Evolutionary conservation across 2,797 vertebrate species (phyloP).

Genomic region (Rhabdomys pumilio): DNA sequence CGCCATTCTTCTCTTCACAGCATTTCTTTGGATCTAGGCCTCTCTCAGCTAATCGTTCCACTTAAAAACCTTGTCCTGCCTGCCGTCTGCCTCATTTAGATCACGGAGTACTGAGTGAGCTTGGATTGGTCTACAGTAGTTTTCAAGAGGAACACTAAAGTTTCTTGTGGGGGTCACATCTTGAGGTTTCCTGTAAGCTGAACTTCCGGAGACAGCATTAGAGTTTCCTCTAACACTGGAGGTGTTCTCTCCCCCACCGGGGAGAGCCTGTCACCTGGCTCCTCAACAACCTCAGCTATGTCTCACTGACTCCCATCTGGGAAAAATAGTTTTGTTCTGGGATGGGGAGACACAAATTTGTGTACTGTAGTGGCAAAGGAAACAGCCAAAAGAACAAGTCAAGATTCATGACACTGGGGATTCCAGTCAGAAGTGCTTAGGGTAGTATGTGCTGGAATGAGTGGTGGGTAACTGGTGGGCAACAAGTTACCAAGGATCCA

Average conservation of each 20-base stretch:
- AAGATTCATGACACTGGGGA: fast-evolving
- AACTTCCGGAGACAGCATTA: not conserved
- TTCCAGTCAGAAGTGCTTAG: not conserved
- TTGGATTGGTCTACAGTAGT: not conserved
- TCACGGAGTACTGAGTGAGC: not conserved
- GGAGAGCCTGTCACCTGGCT: not conserved
- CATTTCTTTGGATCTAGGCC: not conserved
- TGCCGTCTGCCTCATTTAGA: not conserved
- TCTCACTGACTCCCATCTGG: not conserved
- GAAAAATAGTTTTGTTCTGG: not conserved
- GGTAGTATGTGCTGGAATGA: not conserved
- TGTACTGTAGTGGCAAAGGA: not conserved
- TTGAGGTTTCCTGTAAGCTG: not conserved
- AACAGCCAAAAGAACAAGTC: not conserved
- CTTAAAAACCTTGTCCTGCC: not conserved
- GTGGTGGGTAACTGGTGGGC: too few relatives aligned
- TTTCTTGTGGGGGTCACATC: not conserved
- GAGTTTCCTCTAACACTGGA: not conserved
- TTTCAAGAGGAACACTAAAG: not conserved
- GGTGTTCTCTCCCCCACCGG: not conserved
- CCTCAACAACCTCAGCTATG: not conserved
- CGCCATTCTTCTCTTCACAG: not conserved
- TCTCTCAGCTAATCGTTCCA: not conserved
- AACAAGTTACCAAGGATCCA: too few relatives aligned
- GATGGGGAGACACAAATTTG: not conserved